A percentile compares a stretch with the other conserved stretches of the same genome.
phyloP scores from a whole-genome alignment of 1,140 invertebrate genomes.

The Gonatopus flavifemur region DNA sequence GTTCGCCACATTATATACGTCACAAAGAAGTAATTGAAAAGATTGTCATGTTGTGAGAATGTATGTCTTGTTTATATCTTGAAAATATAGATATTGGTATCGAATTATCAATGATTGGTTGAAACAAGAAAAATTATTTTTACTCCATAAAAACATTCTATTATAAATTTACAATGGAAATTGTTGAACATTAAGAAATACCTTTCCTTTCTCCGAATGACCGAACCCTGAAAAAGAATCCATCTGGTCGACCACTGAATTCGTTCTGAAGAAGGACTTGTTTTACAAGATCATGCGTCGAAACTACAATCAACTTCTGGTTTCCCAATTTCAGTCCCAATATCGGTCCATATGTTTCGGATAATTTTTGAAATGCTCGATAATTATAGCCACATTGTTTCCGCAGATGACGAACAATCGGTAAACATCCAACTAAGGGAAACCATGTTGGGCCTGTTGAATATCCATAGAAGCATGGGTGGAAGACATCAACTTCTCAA shows the following conservation, averaged over 20 bases:
- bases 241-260: conserved; percentile 71
- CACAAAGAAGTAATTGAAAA: no score
- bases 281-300: conserved; percentile 63
- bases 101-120: no score
- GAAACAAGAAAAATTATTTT: no score
- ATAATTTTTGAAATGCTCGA: conserved; percentile 43
- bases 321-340: conserved; percentile 61
- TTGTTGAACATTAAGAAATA: conserved; percentile 49
- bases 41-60: no score
- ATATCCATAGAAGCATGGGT: no score
- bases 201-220: conserved; percentile 67
- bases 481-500: background rate
- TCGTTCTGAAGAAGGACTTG: conserved; percentile 64
- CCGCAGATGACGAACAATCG: conserved; percentile 32
- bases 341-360: conserved; percentile 49
- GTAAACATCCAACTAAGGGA: conserved; percentile 53
- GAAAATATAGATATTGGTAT: no score
- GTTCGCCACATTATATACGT: no score
- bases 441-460: conserved; percentile 54
- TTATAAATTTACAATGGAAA: no score
- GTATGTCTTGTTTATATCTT: no score
- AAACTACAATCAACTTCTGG: conserved; percentile 64
- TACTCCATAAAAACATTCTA: no score
- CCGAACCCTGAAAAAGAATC: conserved; percentile 67
- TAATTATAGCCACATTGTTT: conserved; percentile 43